Evolutionary conservation across 2,113 vertebrate species (phyloP), one percentile per base, ranked within the genome.

Genomic region (Mobula birostris): DNA sequence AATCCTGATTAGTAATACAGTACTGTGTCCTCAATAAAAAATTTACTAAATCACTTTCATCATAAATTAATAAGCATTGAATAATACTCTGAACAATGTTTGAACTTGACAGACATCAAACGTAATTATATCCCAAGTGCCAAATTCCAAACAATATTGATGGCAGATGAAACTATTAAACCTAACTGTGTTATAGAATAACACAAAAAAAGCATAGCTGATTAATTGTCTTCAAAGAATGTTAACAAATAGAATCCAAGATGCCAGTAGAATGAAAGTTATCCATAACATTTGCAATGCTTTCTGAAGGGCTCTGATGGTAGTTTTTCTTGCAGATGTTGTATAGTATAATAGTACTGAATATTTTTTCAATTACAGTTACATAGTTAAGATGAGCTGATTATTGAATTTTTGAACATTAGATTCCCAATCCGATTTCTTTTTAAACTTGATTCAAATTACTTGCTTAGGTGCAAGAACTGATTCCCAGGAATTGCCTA

Each of bases 41-140:
- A 7, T 92, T 92, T n/a, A 29, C 58, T 63, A 58, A 85, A 88
- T 63, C 83, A 88, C 27, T 83, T 83, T 61, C 72, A 40, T 63
- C 27, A 88, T 88, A 88, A 88, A 88, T 88, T 63, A 83, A 27
- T 29, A 91, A 70, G n/a, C n/a, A 40, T 17, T 36, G 90, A 92
- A 72, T 72, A 92, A 70, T 72, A 14, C 48, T 36, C n/a, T 91
- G 63, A 14, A 32, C 12, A 63, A 72, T 92, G 21, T 72, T 72
- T 70, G 70, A 74, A 68, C n/a, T 40, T 19, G 70, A 11, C 68
- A 36, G 66, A 48, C 12, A 68, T 48, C 24, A 36, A 72, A 48
- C 40, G 19, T 92, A 92, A 48, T 72, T 66, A 48, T 27, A n/a
- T n/a, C 29, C 58, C 12, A 2, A 63, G n/a, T 5, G 90, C 21